These are phyloP conservation scores for Pocillopora meandrina DNA, from an alignment of 92 coral and sea anemone species.

Conservation along the genomic window DNA sequence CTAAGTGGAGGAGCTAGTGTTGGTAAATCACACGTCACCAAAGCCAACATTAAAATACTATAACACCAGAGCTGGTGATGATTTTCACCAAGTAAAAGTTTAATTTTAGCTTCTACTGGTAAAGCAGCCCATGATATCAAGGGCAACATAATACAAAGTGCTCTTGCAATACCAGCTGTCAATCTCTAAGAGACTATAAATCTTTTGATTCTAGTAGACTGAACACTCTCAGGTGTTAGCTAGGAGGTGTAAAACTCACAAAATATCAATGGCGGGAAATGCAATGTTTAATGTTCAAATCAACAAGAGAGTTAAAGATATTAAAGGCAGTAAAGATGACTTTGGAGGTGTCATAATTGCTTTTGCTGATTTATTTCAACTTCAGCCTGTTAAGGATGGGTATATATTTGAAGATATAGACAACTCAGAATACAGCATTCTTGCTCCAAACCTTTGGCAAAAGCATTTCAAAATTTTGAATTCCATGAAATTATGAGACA, in stretches of 20 bases:
- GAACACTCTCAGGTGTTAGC: too few relatives aligned
- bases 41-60: too few relatives aligned
- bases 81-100: neutral
- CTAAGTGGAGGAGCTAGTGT: slow-evolving; percentile 67
- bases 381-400: slow-evolving; percentile 61
- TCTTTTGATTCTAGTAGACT: too few relatives aligned
- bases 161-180: too few relatives aligned
- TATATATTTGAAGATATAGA: slow-evolving; percentile 62
- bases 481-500: slow-evolving; percentile 47
- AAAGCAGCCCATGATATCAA: neutral
- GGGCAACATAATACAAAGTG: neutral
- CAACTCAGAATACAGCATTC: neutral
- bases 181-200: too few relatives aligned
- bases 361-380: slow-evolving; percentile 66
- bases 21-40: slow-evolving; percentile 46
- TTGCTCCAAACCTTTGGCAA: slow-evolving; percentile 29
- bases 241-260: too few relatives aligned
- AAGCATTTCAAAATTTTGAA: slow-evolving; percentile 44
- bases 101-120: too few relatives aligned
- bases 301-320: slow-evolving; percentile 53
- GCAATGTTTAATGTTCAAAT: neutral
- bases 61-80: neutral
- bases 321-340: slow-evolving; percentile 54
- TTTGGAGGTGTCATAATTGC: slow-evolving; percentile 74
- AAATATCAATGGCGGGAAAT: too few relatives aligned